Percentiles rank a stretch among this genome's conserved stretches.
These are phyloP conservation scores for Nemoura dubitans DNA, from an alignment of 2,888 invertebrate genomes.

Conservation along the genomic window DNA sequence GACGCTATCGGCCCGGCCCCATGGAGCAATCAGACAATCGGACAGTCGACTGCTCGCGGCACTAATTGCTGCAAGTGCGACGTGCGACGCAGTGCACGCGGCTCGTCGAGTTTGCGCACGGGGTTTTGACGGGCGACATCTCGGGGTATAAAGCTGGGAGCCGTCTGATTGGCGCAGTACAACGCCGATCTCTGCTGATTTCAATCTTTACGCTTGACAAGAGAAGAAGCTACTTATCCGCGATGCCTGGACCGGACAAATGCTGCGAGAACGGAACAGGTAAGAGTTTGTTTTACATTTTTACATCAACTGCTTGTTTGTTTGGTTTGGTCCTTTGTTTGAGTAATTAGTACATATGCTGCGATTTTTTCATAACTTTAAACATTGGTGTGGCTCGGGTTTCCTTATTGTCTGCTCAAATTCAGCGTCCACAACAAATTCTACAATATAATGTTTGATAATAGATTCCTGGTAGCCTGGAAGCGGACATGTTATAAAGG, in stretches of 20 bases:
- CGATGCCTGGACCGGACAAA: constrained; percentile 2
- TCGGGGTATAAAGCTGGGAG: neutral
- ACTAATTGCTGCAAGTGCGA: neutral
- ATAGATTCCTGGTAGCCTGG: too few relatives aligned
- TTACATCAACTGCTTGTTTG: too few relatives aligned
- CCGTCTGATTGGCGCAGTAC: neutral
- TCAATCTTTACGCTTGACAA: neutral
- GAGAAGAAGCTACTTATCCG: neutral
- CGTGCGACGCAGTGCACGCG: neutral
- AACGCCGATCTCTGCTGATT: neutral
- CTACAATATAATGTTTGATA: too few relatives aligned
- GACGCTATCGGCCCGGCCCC: too few relatives aligned
- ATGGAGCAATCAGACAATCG: too few relatives aligned
- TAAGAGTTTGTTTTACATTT: neutral
- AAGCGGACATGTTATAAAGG: too few relatives aligned
- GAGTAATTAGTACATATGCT: too few relatives aligned
- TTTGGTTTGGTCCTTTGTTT: too few relatives aligned
- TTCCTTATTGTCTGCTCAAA: too few relatives aligned
- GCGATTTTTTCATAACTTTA: too few relatives aligned
- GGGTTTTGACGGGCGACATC: neutral
- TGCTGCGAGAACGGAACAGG: constrained; percentile 23
- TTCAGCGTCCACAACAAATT: too few relatives aligned
- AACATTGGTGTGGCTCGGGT: too few relatives aligned
- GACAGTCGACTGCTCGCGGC: neutral
- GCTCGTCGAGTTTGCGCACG: neutral